phyloP scores from a whole-genome alignment of 1,140 invertebrate species.

The Monochamus saltuarius region DNA sequence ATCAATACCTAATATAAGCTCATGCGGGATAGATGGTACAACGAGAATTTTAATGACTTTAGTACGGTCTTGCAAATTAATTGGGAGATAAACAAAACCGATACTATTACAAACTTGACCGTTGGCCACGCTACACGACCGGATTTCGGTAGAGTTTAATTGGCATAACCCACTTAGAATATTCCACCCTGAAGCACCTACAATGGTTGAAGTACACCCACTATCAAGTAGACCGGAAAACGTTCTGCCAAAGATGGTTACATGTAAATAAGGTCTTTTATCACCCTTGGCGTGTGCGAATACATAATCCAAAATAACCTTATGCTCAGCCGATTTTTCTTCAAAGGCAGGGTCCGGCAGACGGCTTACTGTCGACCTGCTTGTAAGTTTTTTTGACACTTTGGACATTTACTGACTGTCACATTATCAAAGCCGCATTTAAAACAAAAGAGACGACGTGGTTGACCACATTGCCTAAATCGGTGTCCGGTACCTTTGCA shows the following conservation, averaged over 20 bases:
- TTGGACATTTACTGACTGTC: not conserved
- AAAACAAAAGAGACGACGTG: too few relatives aligned
- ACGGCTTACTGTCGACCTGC: too few relatives aligned
- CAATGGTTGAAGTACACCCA: not conserved
- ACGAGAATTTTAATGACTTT: not conserved
- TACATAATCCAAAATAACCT: not conserved
- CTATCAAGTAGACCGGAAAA: not conserved
- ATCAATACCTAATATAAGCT: constrained; percentile 9
- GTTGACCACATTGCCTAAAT: too few relatives aligned
- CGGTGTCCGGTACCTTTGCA: too few relatives aligned
- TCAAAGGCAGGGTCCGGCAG: too few relatives aligned
- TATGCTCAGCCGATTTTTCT: too few relatives aligned
- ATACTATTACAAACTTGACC: not conserved
- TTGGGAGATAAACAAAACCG: not conserved
- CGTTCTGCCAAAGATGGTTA: not conserved
- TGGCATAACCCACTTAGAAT: not conserved
- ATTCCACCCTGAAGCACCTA: not conserved
- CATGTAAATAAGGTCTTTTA: not conserved
- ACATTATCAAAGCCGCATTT: too few relatives aligned
- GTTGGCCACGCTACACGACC: not conserved
- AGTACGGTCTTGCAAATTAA: not conserved
- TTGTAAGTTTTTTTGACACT: constrained; percentile 1
- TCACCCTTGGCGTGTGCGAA: not conserved
- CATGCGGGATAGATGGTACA: not conserved
- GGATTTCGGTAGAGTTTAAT: not conserved